Conservation (phyloP, 2,113 vertebrate genomes). For the Porphyrio hochstetteri region DNA sequence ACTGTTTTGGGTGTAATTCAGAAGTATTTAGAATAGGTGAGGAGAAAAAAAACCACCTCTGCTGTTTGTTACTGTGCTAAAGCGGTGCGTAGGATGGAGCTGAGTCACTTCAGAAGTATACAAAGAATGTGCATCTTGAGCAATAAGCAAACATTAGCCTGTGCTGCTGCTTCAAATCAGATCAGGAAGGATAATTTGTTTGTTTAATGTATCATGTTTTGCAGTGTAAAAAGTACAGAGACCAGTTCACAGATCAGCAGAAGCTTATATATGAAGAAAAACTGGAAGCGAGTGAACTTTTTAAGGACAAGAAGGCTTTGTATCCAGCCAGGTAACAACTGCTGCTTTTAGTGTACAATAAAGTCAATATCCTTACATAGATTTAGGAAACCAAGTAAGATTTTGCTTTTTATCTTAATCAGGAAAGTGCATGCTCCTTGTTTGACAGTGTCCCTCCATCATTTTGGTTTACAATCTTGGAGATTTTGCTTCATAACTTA, state of each 20-base stretch:
- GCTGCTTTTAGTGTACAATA: neutral
- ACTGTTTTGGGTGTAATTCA: neutral
- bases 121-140: slow-evolving; percentile 48
- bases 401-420: neutral
- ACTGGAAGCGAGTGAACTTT: slow-evolving; percentile 95
- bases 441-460: neutral
- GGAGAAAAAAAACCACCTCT: neutral
- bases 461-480: neutral
- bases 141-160: slow-evolving; percentile 13
- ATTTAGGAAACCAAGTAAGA: neutral
- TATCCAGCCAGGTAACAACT: slow-evolving; percentile 90
- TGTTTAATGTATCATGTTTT: slow-evolving; percentile 32
- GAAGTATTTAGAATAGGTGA: neutral
- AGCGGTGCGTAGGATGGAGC: neutral
- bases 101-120: slow-evolving; percentile 35
- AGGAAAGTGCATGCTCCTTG: neutral
- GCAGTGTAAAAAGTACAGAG: slow-evolving; percentile 96
- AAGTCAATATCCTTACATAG: neutral
- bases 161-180: neutral
- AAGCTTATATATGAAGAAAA: slow-evolving; percentile 96
- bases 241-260: slow-evolving; percentile 92
- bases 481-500: neutral
- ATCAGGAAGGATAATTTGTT: neutral
- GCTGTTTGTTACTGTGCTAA: neutral
- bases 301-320: slow-evolving; percentile 96